Evolutionary conservation across 2,888 invertebrate species (phyloP), one percentile per base, ranked within the genome.

Genomic region (Mythimna ferrago): DNA sequence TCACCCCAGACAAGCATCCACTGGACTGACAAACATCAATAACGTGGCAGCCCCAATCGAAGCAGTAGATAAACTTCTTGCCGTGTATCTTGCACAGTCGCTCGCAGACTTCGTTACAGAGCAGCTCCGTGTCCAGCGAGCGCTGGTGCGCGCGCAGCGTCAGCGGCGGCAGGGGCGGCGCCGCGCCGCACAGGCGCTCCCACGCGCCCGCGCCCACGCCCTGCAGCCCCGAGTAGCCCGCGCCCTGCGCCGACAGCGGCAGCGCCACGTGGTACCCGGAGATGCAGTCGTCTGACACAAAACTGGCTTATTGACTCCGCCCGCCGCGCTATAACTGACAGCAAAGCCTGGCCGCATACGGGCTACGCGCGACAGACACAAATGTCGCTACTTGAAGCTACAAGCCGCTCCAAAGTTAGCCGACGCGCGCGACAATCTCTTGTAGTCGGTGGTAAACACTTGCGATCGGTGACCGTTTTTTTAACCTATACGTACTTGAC

Each of bases 201-300:
- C 95, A 96, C 0, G 95, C 94, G 26, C 88, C 91, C 6, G 94
- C 95, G 74, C 97, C 96, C 58, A 97, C 96, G 91, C 97, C 97
- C 90, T 97, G 97, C 93, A 98, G 97, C 79, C 97, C 97, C 14
- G 96, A 96, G 89, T 97, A 97, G 65, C 97, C 97, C 62, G 97
- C 97, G 71, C 98, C 98, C 90, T 97, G 97, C 6, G 98, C 98
- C 71, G 97, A 97, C 85, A 98, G 96, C 66, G 98, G 98, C 82
- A 98, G 94, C 64, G 98, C 97, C 90, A 97, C 97, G 90, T 97
- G 97, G 92, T 98, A 98, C 11, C 97, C 97, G 0, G 96, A 96
- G 80, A 97, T 97, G 81, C 97, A 97, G 93, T 98, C 98, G 89
- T 98, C 98, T 98, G 92, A 4, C 48, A 48, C 2, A 16, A 48